Conservation (phyloP, 53 echinoderm and acorn worm species). For the Apostichopus leukothele region DNA sequence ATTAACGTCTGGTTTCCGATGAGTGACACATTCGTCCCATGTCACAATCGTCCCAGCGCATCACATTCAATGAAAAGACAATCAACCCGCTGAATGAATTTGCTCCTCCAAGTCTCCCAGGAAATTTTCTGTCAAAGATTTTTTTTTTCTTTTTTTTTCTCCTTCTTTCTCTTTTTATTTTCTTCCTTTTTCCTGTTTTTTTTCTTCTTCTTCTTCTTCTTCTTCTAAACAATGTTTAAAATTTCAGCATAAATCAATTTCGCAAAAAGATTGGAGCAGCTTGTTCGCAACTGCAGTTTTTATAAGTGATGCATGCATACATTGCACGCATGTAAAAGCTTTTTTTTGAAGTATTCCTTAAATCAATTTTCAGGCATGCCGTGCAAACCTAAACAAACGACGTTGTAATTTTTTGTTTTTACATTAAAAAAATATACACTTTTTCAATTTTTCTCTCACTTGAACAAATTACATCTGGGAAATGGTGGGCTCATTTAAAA, state of each 20-base stretch:
- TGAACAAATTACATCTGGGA: slow-evolving; percentile 32
- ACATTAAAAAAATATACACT: not conserved
- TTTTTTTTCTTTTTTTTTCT: not conserved
- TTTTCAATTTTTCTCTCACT: slow-evolving; percentile 34
- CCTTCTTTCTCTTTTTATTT: not conserved
- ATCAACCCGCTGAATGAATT: slow-evolving; percentile 41
- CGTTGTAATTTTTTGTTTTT: slow-evolving; percentile 11
- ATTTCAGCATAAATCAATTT: slow-evolving; percentile 47
- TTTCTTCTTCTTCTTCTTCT: not conserved
- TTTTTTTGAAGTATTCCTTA: slow-evolving; percentile 41
- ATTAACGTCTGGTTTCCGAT: slow-evolving; percentile 8
- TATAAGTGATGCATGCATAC: slow-evolving; percentile 43
- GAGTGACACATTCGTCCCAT: slow-evolving; percentile 34
- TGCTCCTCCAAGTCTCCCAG: slow-evolving; percentile 35
- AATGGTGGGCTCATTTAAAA: slow-evolving; percentile 33
- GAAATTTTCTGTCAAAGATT: slow-evolving; percentile 35
- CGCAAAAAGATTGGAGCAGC: not conserved
- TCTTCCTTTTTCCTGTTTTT: not conserved
- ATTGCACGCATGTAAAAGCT: slow-evolving; percentile 31
- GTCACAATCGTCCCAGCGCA: slow-evolving; percentile 40
- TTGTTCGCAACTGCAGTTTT: not conserved
- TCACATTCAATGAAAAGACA: slow-evolving; percentile 43
- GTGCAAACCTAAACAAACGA: slow-evolving; percentile 41
- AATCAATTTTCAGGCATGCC: slow-evolving; percentile 41
- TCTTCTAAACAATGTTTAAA: slow-evolving; percentile 32